Base-by-base conservation (phyloP, 2,888 invertebrate species). In the Chymomyza caudatula region DNA sequence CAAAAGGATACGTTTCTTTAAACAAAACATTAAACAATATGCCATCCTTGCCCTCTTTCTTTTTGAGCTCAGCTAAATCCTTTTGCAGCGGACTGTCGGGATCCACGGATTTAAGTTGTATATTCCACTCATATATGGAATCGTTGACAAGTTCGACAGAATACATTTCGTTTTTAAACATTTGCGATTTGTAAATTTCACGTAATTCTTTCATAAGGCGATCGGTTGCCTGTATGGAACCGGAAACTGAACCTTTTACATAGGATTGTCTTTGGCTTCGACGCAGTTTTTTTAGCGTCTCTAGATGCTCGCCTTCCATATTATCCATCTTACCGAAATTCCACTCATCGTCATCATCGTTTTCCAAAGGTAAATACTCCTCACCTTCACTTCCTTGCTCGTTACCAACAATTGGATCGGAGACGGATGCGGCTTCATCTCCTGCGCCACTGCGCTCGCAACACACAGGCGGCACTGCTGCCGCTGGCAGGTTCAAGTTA, bases 51-150 rank as follows among this genome's bases (percentile, higher is more conserved):
- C 97, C 97, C 91, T 98, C 97, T 89, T 97, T 97, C 89, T 98
- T 97, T 90, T 98, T 98, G 76, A 98, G 93, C 88, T 96, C 92
- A 76, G 95, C 92, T 90, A 99, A 93, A 92, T 99, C 99, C 89
- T 96, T 96, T 91, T 97, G 96, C 62, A 99, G 92, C 4, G 96
- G 96, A 89, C 98, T 99, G 92, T 99, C 99, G 0, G 98, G 97
- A 92, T 99, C 99, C 55, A 99, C 99, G 65, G 96, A 96, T 92
- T 96, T 96, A 89, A 99, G 93, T 88, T 97, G 94, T 86, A 99
- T 96, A 91, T 98, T 98, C 99, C 99, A 99, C 91, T 99, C 99
- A 91, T 99, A 99, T 76, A 99, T 93, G 79, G 97, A 97, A 92
- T 99, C 99, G 90, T 98, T 98, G 78, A 98, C 96, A 91, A 99